Evolutionary conservation across 2,113 vertebrate species (phyloP), one percentile per base, ranked within the genome.

Genomic region (Gavia stellata): DNA sequence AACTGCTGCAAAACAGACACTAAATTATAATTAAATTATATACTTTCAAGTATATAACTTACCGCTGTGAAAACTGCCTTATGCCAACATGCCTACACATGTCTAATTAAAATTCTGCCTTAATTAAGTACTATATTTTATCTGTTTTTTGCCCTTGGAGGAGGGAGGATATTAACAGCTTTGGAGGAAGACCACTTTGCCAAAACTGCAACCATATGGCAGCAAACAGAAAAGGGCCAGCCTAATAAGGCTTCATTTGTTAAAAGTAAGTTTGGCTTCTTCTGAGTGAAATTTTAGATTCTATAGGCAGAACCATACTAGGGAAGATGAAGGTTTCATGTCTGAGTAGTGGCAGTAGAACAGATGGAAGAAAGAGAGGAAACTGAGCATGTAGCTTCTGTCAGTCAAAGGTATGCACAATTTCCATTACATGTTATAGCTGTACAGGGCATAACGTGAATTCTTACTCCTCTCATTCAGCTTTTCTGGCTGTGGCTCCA

Each of bases 91-190:
- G 94, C 94, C 96, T 95, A 97, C 95, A 96, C 87, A 89, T 44
- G 90, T 28, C 85, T 84, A 96, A 94, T 96, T 96, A 96, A 97
- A 97, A 97, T 97, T 93, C 87, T 95, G 68, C 49, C 79, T 92
- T 95, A 96, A 97, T 97, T 94, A 97, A 97, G 77, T 96, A 91
- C 89, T 94, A 88, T 75, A 93, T 94, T 97, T 96, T 96, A 94
- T 89, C 85, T 86, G 73, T 71, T 87, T 95, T 96, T 92, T 96
- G 86, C 91, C 94, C 63, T 96, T 85, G 88, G 81, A 96, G 90
- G 91, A 96, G 89, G 75, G 71, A 97, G 50, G 58, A 96, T 93
- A 70, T 80, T 77, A 94, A 96, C 95, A 97, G 87, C 62, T 91
- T 96, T 96, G 88, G 82, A 96, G 86, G 70, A 93, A 96, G 92